Evolutionary conservation across 1,140 invertebrate genomes (phyloP).

Genomic region (Caerostris darwini): DNA sequence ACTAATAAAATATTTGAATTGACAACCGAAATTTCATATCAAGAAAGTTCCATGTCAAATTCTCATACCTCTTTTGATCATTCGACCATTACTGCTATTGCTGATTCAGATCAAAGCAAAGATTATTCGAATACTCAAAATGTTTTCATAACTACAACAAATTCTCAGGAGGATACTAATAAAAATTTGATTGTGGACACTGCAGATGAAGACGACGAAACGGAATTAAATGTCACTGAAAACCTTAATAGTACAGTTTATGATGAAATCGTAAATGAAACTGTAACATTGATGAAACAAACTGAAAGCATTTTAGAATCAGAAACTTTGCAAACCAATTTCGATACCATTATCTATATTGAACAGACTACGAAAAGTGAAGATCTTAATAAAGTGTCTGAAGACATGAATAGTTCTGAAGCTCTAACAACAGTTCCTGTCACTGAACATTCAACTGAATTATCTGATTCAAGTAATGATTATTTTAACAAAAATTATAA

Average conservation of each 20-base stretch:
- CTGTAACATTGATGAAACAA: background rate
- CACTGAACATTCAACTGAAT: background rate
- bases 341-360: background rate
- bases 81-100: background rate
- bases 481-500: background rate
- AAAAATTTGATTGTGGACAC: background rate
- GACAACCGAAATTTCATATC: background rate
- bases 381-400: background rate
- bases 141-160: background rate
- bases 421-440: background rate
- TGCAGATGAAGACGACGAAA: background rate
- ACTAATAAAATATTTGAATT: background rate
- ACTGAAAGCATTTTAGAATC: background rate
- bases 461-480: background rate
- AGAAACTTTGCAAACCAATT: conserved; percentile 10
- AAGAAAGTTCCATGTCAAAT: background rate
- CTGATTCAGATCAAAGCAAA: background rate
- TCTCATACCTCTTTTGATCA: background rate
- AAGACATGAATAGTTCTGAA: background rate
- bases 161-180: background rate
- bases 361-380: background rate
- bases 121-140: background rate
- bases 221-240: background rate
- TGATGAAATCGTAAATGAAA: background rate
- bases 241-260: background rate